Base-by-base conservation (phyloP, 1,140 invertebrate species). In the Drosophila sproati region DNA sequence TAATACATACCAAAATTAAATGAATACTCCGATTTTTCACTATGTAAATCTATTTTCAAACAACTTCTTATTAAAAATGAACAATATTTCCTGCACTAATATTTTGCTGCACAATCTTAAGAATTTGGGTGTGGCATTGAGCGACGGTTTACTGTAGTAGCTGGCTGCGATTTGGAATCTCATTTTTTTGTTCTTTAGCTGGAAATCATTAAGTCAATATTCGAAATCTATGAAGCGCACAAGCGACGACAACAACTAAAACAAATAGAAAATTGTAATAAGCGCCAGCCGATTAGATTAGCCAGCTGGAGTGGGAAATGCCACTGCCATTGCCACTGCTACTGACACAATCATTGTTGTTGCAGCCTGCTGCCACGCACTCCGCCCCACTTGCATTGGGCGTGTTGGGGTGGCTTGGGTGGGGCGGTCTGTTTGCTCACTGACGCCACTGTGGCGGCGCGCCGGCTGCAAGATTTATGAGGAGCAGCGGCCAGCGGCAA, bases 381-480 rank as follows among this genome's bases (percentile, higher is more conserved):
- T 8, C 20, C 39, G 48, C 37, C 41, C 35, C 64, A 75, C 80
- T 78, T 78, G 73, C 75, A 68, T 66, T 74, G 62, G 50, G 32
- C 29, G 48, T 39, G 31, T 28, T n/a, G 28, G 43, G 60, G 5
- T 41, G 4, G 28, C 2, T 20, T 20, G 6, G 48, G 28, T 47
- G 8, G 47, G 41, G 60, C 8, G 57, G 43, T 73, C 70, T 91
- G 78, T 91, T 91, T 91, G 71, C 90, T 51, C 71, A 90, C 68
- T 91, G 91, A 91, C 91, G 90, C 91, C 91, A 91, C 91, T 85
- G 73, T 91, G 91, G 91, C 91, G 91, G 90, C 82, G 73, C 73
- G 73, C 72, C 81, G 70, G 74, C 79, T 75, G 74, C 85, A 91
- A 91, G 89, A 91, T 91, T 91, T 91, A 91, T 89, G 89, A 81